Evolutionary conservation across 2,888 invertebrate species (phyloP), one percentile per base, ranked within the genome.

Genomic region (Lingula anatina): DNA sequence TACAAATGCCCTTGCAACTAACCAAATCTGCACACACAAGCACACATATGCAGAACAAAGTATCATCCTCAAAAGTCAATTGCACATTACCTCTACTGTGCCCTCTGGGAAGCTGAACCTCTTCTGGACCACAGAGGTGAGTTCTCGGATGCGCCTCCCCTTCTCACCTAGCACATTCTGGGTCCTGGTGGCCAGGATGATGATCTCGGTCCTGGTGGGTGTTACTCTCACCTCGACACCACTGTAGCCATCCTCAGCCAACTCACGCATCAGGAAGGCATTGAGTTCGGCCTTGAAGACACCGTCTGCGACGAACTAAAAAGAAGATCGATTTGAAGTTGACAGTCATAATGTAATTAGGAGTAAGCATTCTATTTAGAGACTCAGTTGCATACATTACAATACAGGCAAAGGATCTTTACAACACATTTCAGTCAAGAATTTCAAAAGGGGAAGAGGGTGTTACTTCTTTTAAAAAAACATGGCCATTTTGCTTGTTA

Each of bases 161-260:
- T 96, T 96, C 79, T 97, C 97, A 53, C 99, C 99, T 61, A 99
- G 83, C 61, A 99, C 99, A 78, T 91, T 95, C 79, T 99, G 97
- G 52, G 99, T 96, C 48, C 80, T 86, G 12, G 99, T 99, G 48
- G 99, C 99, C 87, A 97, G 89, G 74, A 99, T 94, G 80, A 99
- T 99, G 78, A 99, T 97, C 81, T 99, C 97, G 5, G 95, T 97
- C 66, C 90, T 86, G 46, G 91, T 89, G 49, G 97, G 96, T 2
- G 96, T 95, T 62, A 94, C 94, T 61, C 97, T 89, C 27, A 99
- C 95, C 81, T 99, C 97, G 66, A 99, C 95, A 63, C 97, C 97
- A 62, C 95, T 95, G 83, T 99, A 99, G 57, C 99, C 99, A 89
- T 99, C 97, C 80, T 99, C 99, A 49, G 99, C 96, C 64, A 99